Conservation (phyloP, 2,113 vertebrate species). For the Rhegmatorhina hoffmannsi region DNA sequence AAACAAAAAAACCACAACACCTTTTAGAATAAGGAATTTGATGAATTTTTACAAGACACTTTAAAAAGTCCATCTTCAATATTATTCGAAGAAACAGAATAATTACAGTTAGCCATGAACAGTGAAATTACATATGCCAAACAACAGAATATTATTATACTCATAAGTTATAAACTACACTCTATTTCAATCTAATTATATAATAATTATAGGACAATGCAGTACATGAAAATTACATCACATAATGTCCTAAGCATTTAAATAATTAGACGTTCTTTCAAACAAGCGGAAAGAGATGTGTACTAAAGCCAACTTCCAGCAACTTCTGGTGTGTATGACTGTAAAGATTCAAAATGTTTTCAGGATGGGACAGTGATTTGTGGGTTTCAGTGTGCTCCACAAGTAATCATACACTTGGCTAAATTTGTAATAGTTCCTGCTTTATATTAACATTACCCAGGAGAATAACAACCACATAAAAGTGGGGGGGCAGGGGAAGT, state of each 20-base stretch:
- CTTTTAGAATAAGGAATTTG: not conserved
- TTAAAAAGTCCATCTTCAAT: not conserved
- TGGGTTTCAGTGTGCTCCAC: fast-evolving
- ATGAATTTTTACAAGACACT: not conserved
- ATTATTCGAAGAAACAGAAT: not conserved
- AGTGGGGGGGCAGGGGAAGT: not conserved
- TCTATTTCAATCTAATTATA: not conserved
- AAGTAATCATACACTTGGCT: fast-evolving
- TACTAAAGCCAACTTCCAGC: not conserved
- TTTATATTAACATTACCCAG: not conserved
- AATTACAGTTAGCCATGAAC: not conserved
- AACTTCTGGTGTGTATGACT: not conserved
- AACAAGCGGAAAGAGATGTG: not conserved
- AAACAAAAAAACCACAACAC: not conserved
- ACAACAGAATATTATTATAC: not conserved
- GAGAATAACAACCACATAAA: not conserved
- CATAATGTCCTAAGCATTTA: not conserved
- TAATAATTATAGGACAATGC: not conserved
- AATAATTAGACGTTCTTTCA: not conserved
- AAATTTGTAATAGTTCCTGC: not conserved
- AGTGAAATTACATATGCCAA: not conserved
- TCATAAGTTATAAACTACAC: not conserved
- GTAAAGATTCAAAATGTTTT: not conserved
- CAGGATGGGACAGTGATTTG: not conserved
- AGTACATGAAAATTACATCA: not conserved